Evolutionary conservation across 1,140 invertebrate genomes (phyloP), one percentile per base, ranked within the genome.

Genomic region (Eriosoma lanigerum): DNA sequence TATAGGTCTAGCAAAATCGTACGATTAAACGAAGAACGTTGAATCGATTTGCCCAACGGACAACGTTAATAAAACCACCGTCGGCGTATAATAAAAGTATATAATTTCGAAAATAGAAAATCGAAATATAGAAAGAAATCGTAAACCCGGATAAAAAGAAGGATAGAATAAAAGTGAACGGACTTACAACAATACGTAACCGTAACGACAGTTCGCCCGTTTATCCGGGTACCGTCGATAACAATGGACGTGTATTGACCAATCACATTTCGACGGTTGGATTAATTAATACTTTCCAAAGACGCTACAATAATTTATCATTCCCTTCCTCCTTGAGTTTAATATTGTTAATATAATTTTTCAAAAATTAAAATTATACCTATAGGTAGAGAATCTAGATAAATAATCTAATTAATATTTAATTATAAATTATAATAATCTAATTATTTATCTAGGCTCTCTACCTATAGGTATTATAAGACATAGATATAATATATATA

Each of bases 131-230:
- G 8, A 38, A 38, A 4, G 3, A 38, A 38, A 38, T 38, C 1
- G 2, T 38, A 38, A 5, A 19, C 3, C 17, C 17, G 19, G 9
- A 8, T n/a, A 13, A 44, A n/a, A 17, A 26, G 13, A 48, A 4
- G 21, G 24, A 29, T n/a, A 19, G n/a, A n/a, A 64, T 64, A 9
- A 29, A 72, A 72, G 24, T 52, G 68, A 52, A 1, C 3, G 24
- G 3, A 38, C 32, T 38, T 4, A 38, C 32, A 38, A 72, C 68
- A 52, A 50, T 48, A 26, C 75, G 21, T 60, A 60, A 60, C 54
- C 38, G 58, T 78, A 78, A 78, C 75, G 75, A 78, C 75, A 19
- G 75, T 78, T 78, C 24, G 38, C 44, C 44, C 10, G 75, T 76
- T 60, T 73, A 17, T 58, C 29, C 72, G 29, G 72, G 26, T 19